Conservation (phyloP, 1,140 invertebrate species). For the Aphaenogaster ashmeadi region DNA sequence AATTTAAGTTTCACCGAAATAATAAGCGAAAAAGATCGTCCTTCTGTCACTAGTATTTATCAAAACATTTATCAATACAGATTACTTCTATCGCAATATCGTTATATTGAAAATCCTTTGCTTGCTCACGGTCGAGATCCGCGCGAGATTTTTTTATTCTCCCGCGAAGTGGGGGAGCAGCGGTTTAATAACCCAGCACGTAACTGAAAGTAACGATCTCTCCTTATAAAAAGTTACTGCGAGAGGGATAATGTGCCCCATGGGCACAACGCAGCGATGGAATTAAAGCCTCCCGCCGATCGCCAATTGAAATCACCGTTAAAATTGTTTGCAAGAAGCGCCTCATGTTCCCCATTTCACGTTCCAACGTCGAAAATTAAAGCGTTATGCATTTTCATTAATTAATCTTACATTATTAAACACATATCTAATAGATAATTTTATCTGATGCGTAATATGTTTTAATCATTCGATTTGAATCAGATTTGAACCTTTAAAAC, state of each 20-base stretch:
- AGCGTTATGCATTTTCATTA: not conserved
- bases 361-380: not conserved
- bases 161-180: not conserved
- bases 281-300: not conserved
- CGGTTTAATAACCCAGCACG: slow-evolving; percentile 42
- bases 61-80: not conserved
- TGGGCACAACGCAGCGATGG: not conserved
- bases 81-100: slow-evolving; percentile 10
- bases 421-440: not conserved
- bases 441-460: not conserved
- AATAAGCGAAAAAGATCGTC: slow-evolving; percentile 24
- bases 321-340: not conserved
- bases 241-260: slow-evolving; percentile 12
- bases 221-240: slow-evolving; percentile 44
- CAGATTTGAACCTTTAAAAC: not conserved
- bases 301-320: slow-evolving; percentile 20
- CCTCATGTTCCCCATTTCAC: not conserved
- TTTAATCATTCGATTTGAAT: not conserved
- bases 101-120: slow-evolving; percentile 26
- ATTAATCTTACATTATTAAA: not conserved
- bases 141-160: not conserved
- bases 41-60: slow-evolving; percentile 13
- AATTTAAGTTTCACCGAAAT: slow-evolving; percentile 24
- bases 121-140: not conserved
- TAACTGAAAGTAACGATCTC: slow-evolving; percentile 41